Evolutionary conservation across 2,888 invertebrate genomes (phyloP).

Genomic region (Scelioninae gen. 2): DNA sequence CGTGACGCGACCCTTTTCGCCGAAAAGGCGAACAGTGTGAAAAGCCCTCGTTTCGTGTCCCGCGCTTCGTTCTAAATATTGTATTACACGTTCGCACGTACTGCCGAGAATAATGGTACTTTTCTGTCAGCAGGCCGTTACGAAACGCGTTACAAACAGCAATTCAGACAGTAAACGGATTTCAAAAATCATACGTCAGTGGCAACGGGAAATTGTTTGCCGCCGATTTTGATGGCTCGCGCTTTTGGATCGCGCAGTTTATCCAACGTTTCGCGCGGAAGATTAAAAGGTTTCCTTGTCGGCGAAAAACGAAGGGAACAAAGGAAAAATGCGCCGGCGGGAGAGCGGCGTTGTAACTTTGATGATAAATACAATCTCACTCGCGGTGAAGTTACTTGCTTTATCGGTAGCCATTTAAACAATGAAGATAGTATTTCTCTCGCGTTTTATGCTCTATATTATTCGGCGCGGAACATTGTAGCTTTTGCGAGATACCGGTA

Average conservation of each 20-base stretch:
- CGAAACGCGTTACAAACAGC: conserved; percentile 21
- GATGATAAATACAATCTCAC: conserved; percentile 73
- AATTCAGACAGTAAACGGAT: conserved; percentile 20
- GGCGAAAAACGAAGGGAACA: conserved; percentile 11
- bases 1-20: conserved; percentile 42
- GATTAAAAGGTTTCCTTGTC: conserved; percentile 9
- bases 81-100: conserved; percentile 48
- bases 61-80: conserved; percentile 45
- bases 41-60: conserved; percentile 25
- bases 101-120: conserved; percentile 3
- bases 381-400: conserved; percentile 70
- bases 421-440: conserved; percentile 73
- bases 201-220: conserved; percentile 40
- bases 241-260: conserved; percentile 5
- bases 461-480: conserved; percentile 53
- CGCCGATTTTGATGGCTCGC: conserved; percentile 57
- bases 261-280: conserved; percentile 1
- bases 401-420: conserved; percentile 73
- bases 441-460: conserved; percentile 70
- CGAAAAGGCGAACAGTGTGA: conserved; percentile 19
- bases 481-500: conserved; percentile 63
- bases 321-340: conserved; percentile 15
- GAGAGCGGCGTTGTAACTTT: conserved; percentile 62
- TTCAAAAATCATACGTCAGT: neutral
- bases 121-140: too few relatives aligned